Conservation (phyloP, 2,888 invertebrate species). For the Ctena decussata region DNA sequence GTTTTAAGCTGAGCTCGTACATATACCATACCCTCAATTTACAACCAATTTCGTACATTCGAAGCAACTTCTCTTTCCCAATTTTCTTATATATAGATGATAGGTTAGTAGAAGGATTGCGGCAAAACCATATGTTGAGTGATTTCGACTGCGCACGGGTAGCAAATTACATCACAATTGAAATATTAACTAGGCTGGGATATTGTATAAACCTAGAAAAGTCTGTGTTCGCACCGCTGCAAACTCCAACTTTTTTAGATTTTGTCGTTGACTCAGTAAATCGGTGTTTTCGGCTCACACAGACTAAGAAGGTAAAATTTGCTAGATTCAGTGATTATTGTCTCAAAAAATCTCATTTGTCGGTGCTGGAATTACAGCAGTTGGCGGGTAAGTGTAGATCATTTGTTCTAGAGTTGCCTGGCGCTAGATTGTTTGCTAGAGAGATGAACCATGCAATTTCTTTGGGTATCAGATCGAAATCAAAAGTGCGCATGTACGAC, state of each 20-base stretch:
- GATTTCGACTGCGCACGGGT: neutral
- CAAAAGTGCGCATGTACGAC: neutral
- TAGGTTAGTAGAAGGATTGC: neutral
- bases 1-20: neutral
- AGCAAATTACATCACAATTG: neutral
- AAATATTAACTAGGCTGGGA: neutral
- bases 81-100: too few relatives aligned
- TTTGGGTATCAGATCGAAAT: neutral
- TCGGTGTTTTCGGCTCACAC: neutral
- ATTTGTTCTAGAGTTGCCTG: neutral
- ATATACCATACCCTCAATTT: neutral
- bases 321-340: neutral
- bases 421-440: too few relatives aligned
- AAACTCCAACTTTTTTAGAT: neutral
- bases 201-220: neutral
- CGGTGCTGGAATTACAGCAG: too few relatives aligned
- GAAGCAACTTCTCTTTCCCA: too few relatives aligned
- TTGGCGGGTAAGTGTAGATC: neutral
- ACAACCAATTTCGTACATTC: too few relatives aligned
- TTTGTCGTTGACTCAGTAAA: neutral
- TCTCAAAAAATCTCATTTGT: too few relatives aligned
- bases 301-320: neutral
- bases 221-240: neutral
- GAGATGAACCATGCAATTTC: too few relatives aligned
- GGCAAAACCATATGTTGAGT: neutral